These are phyloP conservation scores for Sitta carolinensis DNA, from an alignment of 2,797 vertebrate genomes.

Conservation along the genomic window DNA sequence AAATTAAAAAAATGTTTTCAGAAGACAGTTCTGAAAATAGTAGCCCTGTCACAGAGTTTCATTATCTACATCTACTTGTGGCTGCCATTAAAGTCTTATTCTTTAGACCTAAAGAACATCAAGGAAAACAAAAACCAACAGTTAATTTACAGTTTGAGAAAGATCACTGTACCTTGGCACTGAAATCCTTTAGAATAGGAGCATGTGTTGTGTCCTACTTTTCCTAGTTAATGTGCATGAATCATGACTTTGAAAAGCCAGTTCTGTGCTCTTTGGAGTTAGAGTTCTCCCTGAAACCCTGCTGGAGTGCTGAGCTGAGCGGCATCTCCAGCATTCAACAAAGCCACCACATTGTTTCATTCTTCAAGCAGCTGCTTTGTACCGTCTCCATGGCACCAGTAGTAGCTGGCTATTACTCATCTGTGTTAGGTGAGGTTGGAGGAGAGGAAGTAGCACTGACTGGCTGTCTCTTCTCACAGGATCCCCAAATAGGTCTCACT, in stretches of 20 bases:
- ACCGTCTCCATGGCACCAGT: not conserved
- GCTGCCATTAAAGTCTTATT: not conserved
- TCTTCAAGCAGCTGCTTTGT: not conserved
- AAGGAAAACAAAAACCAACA: not conserved
- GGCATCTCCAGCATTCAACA: not conserved
- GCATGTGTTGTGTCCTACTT: not conserved
- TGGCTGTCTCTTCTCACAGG: not conserved
- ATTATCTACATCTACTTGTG: not conserved
- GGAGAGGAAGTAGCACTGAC: not conserved
- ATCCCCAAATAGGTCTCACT: not conserved
- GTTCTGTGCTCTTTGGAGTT: not conserved
- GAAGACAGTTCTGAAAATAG: constrained; percentile 9
- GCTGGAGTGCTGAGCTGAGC: not conserved
- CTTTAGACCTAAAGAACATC: not conserved
- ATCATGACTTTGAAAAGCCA: not conserved
- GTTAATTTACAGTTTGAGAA: constrained; percentile 2
- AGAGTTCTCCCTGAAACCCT: not conserved
- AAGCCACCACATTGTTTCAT: not conserved
- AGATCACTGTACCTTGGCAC: not conserved
- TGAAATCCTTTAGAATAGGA: not conserved
- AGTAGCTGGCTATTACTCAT: not conserved
- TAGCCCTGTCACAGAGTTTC: not conserved
- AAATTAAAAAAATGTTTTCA: not conserved
- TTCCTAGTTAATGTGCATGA: not conserved
- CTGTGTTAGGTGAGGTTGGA: not conserved